Evolutionary conservation across 2,888 invertebrate species (phyloP).

Genomic region (Drosophila kuntzei): DNA sequence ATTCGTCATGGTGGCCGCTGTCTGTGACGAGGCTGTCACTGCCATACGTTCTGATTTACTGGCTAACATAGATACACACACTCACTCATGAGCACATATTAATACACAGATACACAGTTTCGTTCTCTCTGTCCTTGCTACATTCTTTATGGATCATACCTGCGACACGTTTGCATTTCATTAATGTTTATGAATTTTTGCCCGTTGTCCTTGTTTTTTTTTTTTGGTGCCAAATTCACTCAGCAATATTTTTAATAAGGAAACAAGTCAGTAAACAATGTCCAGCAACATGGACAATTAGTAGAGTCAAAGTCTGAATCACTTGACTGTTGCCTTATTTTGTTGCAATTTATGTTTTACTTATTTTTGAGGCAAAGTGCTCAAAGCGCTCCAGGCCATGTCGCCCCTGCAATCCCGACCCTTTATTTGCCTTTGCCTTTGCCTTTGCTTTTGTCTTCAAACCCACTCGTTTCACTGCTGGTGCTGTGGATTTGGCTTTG

Average conservation of each 20-base stretch:
- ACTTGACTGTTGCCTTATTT: slow-evolving; percentile 44
- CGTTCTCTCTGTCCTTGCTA: neutral
- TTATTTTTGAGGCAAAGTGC: slow-evolving; percentile 64
- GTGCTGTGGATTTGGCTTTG: slow-evolving; percentile 37
- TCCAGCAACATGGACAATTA: slow-evolving; percentile 31
- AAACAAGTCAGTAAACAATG: slow-evolving; percentile 39
- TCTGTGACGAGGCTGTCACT: slow-evolving; percentile 74
- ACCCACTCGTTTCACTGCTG: neutral
- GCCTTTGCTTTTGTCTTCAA: neutral
- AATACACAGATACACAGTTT: too few relatives aligned
- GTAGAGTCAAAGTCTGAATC: slow-evolving; percentile 17
- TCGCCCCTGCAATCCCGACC: slow-evolving; percentile 30
- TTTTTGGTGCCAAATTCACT: slow-evolving; percentile 60
- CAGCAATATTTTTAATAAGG: slow-evolving; percentile 70
- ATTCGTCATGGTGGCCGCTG: slow-evolving; percentile 75
- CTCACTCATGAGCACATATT: slow-evolving; percentile 3
- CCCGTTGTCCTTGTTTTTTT: slow-evolving; percentile 3
- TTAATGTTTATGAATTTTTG: slow-evolving; percentile 48
- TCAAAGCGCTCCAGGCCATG: slow-evolving; percentile 61
- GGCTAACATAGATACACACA: slow-evolving; percentile 43
- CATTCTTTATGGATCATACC: slow-evolving; percentile 7
- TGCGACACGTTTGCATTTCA: slow-evolving; percentile 26
- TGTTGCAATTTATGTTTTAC: slow-evolving; percentile 64
- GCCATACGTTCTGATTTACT: slow-evolving; percentile 79
- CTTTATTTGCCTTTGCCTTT: slow-evolving; percentile 51